Conservation (phyloP, 2,113 vertebrate species). For the Erythrocercus mccallii region DNA sequence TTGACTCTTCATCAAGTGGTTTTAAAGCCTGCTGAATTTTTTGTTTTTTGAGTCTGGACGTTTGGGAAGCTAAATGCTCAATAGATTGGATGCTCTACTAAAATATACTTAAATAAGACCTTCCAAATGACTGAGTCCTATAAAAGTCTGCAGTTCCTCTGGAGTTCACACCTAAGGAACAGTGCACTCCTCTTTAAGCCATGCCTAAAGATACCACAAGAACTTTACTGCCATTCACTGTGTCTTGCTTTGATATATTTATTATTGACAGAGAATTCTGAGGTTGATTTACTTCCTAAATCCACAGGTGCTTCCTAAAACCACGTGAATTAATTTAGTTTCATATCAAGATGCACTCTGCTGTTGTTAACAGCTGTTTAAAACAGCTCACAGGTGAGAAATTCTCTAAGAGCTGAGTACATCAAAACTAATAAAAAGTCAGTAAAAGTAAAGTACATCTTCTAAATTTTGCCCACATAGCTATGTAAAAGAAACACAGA, state of each 20-base stretch:
- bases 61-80: background rate
- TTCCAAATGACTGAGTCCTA: background rate
- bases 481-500: background rate
- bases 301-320: background rate
- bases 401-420: background rate
- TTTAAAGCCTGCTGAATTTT: background rate
- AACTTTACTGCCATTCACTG: slow-evolving; percentile 43
- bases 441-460: background rate
- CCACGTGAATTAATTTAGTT: background rate
- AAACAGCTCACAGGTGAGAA: background rate
- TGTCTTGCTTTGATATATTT: slow-evolving; percentile 45
- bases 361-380: background rate
- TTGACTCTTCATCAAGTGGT: background rate
- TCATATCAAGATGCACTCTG: background rate
- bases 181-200: slow-evolving; percentile 50
- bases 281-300: slow-evolving; percentile 46
- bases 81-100: background rate
- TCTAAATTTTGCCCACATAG: background rate
- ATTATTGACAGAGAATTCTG: slow-evolving; percentile 45
- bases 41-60: rapidly evolving
- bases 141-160: background rate
- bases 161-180: background rate
- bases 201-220: slow-evolving; percentile 16
- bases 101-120: background rate
- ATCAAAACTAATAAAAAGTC: background rate